A percentile compares a stretch with the other conserved stretches of the same genome.
These are phyloP conservation scores for Stenurella melanura DNA, from an alignment of 2,888 invertebrate genomes.

Conservation along the genomic window DNA sequence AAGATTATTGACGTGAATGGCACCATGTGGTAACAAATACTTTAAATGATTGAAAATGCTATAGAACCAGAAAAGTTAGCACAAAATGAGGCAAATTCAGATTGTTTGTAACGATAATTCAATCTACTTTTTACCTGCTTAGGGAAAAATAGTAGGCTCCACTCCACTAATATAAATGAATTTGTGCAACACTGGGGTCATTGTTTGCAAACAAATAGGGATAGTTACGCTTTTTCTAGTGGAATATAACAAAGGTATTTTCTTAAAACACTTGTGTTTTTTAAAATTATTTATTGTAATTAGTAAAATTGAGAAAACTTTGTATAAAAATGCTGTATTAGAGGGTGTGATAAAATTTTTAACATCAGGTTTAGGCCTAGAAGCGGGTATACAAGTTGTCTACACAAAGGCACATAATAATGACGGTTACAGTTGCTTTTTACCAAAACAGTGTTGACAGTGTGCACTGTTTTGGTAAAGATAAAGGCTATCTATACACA, in stretches of 20 bases:
- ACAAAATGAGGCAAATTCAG: too few species aligned
- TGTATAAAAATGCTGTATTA: conserved; percentile 42
- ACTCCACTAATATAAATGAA: too few species aligned
- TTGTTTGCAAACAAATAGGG: too few species aligned
- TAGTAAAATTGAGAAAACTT: conserved; percentile 30
- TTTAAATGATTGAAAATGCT: too few species aligned
- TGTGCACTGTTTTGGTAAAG: conserved; percentile 24
- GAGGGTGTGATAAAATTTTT: conserved; percentile 20
- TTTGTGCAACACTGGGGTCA: too few species aligned
- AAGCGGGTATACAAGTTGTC: conserved; percentile 41
- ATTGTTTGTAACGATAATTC: too few species aligned
- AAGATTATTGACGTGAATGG: too few species aligned
- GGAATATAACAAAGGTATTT: conserved; percentile 3
- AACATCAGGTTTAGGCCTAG: conserved; percentile 41
- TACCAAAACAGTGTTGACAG: conserved; percentile 23
- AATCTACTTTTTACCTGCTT: too few species aligned
- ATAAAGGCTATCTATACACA: conserved; percentile 25
- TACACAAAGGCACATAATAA: conserved; percentile 51
- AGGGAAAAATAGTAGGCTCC: too few species aligned
- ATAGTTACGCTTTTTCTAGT: neutral
- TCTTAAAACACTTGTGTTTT: conserved; percentile 15
- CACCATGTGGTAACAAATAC: too few species aligned
- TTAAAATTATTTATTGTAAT: conserved; percentile 26
- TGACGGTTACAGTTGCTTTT: conserved; percentile 47
- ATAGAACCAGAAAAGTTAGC: too few species aligned